A percentile compares a stretch with the other conserved stretches of the same genome.
Conservation (phyloP, 53 echinoderm and acorn worm genomes). For the Mesocentrotus franciscanus region DNA sequence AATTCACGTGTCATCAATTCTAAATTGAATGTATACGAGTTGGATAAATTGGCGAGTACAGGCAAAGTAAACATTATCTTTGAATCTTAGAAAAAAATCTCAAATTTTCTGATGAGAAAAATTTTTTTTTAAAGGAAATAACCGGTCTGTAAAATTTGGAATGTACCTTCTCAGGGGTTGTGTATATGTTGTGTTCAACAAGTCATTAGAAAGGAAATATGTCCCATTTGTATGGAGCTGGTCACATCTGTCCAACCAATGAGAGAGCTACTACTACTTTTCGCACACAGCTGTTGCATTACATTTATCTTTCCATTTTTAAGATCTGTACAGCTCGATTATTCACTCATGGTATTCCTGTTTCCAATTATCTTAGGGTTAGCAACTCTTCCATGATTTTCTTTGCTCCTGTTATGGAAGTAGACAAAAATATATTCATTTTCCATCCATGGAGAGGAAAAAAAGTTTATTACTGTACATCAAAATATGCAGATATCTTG, state of each 20-base stretch:
- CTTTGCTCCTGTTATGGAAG: constrained; percentile 55
- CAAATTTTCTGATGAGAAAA: background rate
- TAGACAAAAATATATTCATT: constrained; percentile 56
- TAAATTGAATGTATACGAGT: background rate
- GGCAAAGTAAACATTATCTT: background rate
- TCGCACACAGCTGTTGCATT: constrained; percentile 63
- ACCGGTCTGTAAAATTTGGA: background rate
- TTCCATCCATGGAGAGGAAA: constrained; percentile 35
- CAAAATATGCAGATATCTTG: constrained; percentile 57
- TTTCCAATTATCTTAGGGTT: constrained; percentile 45
- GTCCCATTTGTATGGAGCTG: constrained; percentile 49
- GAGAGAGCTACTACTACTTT: constrained; percentile 65
- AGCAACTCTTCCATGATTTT: constrained; percentile 47
- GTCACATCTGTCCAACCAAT: constrained; percentile 68
- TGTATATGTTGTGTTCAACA: background rate
- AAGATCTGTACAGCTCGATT: constrained; percentile 61
- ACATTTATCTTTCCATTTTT: constrained; percentile 61
- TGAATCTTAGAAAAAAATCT: background rate
- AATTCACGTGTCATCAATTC: background rate
- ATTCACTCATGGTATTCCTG: constrained; percentile 48
- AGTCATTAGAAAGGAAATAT: constrained; percentile 33
- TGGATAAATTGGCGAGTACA: background rate
- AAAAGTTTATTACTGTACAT: constrained; percentile 53
- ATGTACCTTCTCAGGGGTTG: background rate
- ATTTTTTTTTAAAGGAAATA: background rate